Conservation (phyloP, 64 coral and sea anemone genomes). For the Stichodactyla mertensii region DNA sequence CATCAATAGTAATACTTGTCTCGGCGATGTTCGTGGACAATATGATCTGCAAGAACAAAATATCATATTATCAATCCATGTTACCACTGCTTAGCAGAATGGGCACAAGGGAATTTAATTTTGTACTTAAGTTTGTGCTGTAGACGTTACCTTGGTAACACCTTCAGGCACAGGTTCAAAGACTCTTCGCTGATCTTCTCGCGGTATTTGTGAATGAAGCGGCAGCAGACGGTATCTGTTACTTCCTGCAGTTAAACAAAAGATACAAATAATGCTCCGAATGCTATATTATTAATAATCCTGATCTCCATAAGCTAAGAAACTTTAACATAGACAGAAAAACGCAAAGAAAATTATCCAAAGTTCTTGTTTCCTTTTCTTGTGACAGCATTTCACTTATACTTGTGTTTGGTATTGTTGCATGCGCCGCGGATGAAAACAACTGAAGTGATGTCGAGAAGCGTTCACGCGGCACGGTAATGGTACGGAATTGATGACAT, state of each 20-base stretch:
- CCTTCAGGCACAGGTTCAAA: conserved; percentile 95
- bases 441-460: too few species aligned
- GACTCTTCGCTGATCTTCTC: conserved; percentile 93
- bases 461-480: too few species aligned
- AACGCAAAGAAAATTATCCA: too few species aligned
- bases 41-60: conserved; percentile 70
- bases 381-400: too few species aligned
- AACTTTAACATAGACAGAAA: too few species aligned
- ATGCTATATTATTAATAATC: too few species aligned
- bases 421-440: too few species aligned
- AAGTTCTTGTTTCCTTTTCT: too few species aligned
- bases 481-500: too few species aligned
- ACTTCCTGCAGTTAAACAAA: conserved; percentile 49
- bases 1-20: conserved; percentile 98
- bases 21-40: conserved; percentile 98
- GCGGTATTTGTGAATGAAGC: conserved; percentile 95
- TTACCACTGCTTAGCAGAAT: neutral
- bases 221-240: conserved; percentile 81
- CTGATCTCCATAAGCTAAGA: too few species aligned
- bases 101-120: neutral
- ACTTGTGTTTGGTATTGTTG: too few species aligned
- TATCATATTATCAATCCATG: too few species aligned
- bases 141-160: conserved; percentile 68
- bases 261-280: neutral
- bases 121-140: neutral